A percentile compares a stretch with the other conserved stretches of the same genome.
Evolutionary conservation across 2,888 invertebrate species (phyloP).

Genomic region (Lepidonotus clava): DNA sequence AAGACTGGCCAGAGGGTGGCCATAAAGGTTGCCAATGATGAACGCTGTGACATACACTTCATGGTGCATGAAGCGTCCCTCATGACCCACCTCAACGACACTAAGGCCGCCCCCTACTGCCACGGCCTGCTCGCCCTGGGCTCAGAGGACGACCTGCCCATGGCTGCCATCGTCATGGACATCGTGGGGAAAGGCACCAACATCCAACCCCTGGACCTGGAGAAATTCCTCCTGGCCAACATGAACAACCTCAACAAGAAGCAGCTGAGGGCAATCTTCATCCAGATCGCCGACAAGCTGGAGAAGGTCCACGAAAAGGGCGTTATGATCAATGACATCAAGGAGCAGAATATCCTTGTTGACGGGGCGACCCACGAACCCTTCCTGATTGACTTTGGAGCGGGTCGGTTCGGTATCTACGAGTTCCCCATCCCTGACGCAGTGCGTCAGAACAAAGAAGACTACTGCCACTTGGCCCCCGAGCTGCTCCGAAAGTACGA

Average conservation of each 20-base stretch:
- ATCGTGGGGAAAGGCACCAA: background rate
- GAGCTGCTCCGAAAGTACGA: background rate
- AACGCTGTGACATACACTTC: constrained; percentile 28
- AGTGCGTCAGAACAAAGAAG: background rate
- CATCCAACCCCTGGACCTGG: background rate
- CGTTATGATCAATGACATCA: constrained; percentile 19
- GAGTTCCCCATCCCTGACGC: background rate
- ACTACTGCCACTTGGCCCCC: background rate
- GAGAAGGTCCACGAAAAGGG: constrained; percentile 9
- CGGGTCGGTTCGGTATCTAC: constrained; percentile 12
- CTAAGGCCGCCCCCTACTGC: constrained; percentile 13
- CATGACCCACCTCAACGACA: constrained; percentile 41
- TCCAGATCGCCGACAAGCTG: background rate
- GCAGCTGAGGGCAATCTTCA: background rate
- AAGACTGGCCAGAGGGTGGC: background rate
- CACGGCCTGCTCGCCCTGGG: background rate
- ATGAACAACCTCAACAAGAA: background rate
- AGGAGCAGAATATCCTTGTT: constrained; percentile 16
- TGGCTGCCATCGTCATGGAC: constrained; percentile 41
- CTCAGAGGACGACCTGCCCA: background rate
- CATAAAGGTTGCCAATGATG: constrained; percentile 32
- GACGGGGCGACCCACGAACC: background rate
- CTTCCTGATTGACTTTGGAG: constrained; percentile 28
- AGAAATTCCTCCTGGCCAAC: background rate
- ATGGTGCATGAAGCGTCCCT: constrained; percentile 15